Evolutionary conservation across 1,140 invertebrate genomes (phyloP).

Genomic region (Cryptotermes secundus): DNA sequence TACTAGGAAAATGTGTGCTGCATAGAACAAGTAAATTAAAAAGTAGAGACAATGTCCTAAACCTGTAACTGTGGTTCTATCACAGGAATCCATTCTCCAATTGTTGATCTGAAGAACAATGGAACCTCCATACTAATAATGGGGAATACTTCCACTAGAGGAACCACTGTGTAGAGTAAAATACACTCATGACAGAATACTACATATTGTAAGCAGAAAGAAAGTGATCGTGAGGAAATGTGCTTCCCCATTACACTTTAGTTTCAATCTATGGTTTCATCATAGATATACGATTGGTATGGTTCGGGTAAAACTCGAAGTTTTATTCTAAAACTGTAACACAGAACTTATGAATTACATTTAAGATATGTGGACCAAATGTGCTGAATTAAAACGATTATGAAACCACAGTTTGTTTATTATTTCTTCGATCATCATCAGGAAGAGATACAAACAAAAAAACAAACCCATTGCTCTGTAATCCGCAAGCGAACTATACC

Average conservation of each 20-base stretch:
- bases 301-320: constrained; percentile 2
- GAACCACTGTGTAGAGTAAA: not conserved
- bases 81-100: not conserved
- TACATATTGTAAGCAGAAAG: not conserved
- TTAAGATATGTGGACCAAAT: constrained; percentile 13
- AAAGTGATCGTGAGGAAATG: not conserved
- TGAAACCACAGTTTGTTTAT: not conserved
- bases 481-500: too few relatives aligned
- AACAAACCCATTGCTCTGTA: too few relatives aligned
- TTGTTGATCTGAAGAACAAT: not conserved
- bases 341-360: not conserved
- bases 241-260: not conserved
- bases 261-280: not conserved
- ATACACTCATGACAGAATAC: not conserved
- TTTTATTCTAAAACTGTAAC: not conserved
- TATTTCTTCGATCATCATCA: too few relatives aligned
- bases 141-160: not conserved
- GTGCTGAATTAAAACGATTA: not conserved
- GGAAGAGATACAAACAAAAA: too few relatives aligned
- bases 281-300: not conserved
- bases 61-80: not conserved
- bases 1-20: not conserved
- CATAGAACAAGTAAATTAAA: not conserved
- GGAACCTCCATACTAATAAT: not conserved
- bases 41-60: not conserved